phyloP scores from a whole-genome alignment of 2,113 vertebrate genomes.

The Cyrtonyx montezumae region DNA sequence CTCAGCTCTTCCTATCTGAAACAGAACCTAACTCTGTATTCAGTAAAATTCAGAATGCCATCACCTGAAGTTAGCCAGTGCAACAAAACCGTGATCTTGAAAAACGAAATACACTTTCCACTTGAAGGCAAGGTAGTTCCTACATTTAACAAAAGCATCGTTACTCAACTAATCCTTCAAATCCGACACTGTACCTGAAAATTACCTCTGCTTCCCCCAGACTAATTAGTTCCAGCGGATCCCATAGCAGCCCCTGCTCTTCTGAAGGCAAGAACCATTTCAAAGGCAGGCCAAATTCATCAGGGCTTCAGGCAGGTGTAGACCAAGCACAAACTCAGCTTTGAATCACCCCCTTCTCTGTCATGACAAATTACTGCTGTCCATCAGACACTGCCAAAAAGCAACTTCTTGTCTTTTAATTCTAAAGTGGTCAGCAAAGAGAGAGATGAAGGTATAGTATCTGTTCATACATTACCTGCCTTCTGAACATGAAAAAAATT shows the following conservation, averaged over 20 bases:
- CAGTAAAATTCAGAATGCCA: neutral
- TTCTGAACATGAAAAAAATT: neutral
- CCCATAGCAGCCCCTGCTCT: neutral
- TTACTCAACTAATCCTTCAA: neutral
- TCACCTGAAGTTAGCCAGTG: neutral
- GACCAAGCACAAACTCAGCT: neutral
- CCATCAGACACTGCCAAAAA: neutral
- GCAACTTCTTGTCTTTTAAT: neutral
- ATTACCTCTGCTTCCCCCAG: neutral
- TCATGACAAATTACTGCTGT: neutral
- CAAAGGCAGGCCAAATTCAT: neutral
- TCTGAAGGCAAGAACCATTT: neutral
- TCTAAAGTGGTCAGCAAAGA: neutral
- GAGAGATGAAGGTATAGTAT: neutral
- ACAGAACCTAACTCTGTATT: accelerated
- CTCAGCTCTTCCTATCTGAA: neutral
- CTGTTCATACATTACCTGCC: neutral
- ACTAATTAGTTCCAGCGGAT: neutral
- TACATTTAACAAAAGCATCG: neutral
- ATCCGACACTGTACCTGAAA: accelerated
- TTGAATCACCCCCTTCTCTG: neutral
- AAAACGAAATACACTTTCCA: neutral
- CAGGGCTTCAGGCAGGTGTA: neutral
- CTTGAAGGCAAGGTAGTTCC: neutral
- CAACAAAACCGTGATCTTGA: neutral